Conservation (phyloP, 92 coral and sea anemone species). For the Palythoa grandis region DNA sequence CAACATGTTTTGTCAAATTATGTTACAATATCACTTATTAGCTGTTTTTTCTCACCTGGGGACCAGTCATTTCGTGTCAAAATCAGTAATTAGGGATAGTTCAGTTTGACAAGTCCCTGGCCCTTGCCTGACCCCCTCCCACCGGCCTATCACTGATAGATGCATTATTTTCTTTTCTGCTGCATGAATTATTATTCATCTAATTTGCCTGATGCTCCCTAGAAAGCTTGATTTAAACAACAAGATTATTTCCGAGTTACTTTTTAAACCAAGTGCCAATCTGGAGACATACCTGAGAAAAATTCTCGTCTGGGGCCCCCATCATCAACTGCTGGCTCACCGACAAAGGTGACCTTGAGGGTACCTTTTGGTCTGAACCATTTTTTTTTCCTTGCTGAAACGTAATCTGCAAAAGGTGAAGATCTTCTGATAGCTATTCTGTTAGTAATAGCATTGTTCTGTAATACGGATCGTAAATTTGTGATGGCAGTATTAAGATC, state of each 20-base stretch:
- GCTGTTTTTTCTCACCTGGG: not conserved
- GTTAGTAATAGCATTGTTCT: constrained; percentile 24
- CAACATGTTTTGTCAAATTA: not conserved
- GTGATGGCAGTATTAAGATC: constrained; percentile 21
- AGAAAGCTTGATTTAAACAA: not conserved
- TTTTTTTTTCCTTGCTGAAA: constrained; percentile 59
- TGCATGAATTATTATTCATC: not conserved
- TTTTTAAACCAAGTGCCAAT: not conserved
- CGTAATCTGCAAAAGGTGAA: constrained; percentile 52
- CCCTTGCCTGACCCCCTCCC: not conserved
- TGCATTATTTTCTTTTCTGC: not conserved
- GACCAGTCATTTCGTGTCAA: not conserved
- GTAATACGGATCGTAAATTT: constrained; percentile 10
- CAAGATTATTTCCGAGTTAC: not conserved
- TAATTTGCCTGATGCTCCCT: constrained; percentile 1
- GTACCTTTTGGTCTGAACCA: constrained; percentile 46
- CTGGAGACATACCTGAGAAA: constrained; percentile 59
- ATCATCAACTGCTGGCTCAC: constrained; percentile 63
- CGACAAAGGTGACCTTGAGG: constrained; percentile 50
- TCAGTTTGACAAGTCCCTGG: not conserved
- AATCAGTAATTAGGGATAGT: not conserved
- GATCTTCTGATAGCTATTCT: constrained; percentile 55
- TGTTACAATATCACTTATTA: not conserved
- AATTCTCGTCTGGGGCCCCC: constrained; percentile 76
- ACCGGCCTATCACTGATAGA: not conserved